Base-by-base conservation (phyloP, 2,888 invertebrate species). In the Stegophylla sp. region DNA sequence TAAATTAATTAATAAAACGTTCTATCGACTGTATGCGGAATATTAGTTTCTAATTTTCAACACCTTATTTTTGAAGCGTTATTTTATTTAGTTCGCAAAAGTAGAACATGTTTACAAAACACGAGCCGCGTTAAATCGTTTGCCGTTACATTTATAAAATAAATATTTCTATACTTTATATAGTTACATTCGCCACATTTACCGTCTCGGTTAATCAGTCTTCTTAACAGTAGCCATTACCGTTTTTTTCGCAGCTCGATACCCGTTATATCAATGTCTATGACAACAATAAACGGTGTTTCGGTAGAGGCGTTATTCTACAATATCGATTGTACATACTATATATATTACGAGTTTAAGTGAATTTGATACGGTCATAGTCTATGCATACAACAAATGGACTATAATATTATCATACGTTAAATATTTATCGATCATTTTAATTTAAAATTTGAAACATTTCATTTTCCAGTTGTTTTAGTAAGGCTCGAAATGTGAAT, bases 201-300 rank as follows among this genome's bases (percentile, higher is more conserved):
- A 53, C 41, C 75, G 75, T 76, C 53, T 76, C 75, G 75, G 75
- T 76, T 48, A 76, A 76, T 64, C 75, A 53, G 75, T 76, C 64
- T 66, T 76, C 64, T 34, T 74, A 74, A 63, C 74, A 74, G 63
- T 48, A 75, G 48, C 64, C 75, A 51, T 41, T 51, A 51, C 23
- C 15, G 51, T 51, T 66, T 66, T 41, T 63, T 76, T 59, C 41
- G 61, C 17, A 17, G 74, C 63, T 66, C 75, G 51, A 75, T 75
- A 64, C 63, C 75, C 75, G 75, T 75, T 75, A 75, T 75, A 64
- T 51, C 51, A 26, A 75, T 7, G 75, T 64, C 75, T 63, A 64
- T 26, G 34, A 51, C 48, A 75, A 64, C 41, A 75, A 51, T 75
- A 75, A 75, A 75, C 75, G 64, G 75, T 51, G 64, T 75, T 75